phyloP scores from a whole-genome alignment of 2,888 invertebrate genomes.

The Chrysotoxum bicinctum region DNA sequence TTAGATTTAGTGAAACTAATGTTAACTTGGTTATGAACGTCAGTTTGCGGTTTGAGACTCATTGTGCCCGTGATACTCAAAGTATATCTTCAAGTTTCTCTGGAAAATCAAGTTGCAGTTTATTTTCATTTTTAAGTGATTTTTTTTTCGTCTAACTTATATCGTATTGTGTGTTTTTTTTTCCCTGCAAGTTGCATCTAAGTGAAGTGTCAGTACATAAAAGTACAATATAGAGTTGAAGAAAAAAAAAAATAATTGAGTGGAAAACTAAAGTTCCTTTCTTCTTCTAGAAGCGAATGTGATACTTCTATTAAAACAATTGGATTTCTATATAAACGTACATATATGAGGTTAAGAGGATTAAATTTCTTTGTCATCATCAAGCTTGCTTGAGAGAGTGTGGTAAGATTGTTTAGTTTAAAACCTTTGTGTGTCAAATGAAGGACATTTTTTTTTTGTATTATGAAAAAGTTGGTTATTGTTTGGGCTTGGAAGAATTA shows the following conservation, averaged over 20 bases:
- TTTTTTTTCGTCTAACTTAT: background rate
- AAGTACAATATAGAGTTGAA: background rate
- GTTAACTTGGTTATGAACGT: constrained; percentile 45
- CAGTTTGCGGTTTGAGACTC: constrained; percentile 25
- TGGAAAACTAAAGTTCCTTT: constrained; percentile 45
- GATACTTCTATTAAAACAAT: constrained; percentile 42
- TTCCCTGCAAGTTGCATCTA: constrained; percentile 34
- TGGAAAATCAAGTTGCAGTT: constrained; percentile 33
- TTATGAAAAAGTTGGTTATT: constrained; percentile 1
- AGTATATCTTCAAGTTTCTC: constrained; percentile 44
- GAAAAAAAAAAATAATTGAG: constrained; percentile 62
- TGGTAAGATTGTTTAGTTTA: constrained; percentile 17
- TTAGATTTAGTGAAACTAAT: constrained; percentile 37
- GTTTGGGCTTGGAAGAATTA: background rate
- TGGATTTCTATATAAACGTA: constrained; percentile 26
- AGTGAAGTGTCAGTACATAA: constrained; percentile 61
- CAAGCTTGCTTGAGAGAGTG: constrained; percentile 15
- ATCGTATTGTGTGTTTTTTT: background rate
- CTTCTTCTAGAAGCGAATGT: constrained; percentile 40
- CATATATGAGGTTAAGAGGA: constrained; percentile 49
- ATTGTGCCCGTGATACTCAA: constrained; percentile 43
- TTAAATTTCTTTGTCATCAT: constrained; percentile 31
- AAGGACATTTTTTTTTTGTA: constrained; percentile 18
- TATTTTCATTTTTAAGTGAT: constrained; percentile 32
- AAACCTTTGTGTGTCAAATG: constrained; percentile 17